Percentiles rank a stretch among this genome's conserved stretches.
phyloP scores from a whole-genome alignment of 2,113 vertebrate genomes.

The Etheostoma cragini region DNA sequence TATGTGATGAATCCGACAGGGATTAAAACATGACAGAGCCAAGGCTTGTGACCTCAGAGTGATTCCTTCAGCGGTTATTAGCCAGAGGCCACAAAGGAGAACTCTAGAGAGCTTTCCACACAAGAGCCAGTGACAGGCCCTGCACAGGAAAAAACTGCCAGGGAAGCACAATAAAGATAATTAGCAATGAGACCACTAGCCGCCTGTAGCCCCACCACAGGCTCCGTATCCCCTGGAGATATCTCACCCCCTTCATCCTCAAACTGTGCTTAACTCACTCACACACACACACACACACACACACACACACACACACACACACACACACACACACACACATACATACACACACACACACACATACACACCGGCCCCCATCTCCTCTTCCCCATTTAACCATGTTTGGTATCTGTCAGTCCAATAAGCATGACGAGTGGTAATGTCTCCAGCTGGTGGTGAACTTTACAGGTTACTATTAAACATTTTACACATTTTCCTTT shows the following conservation, averaged over 20 bases:
- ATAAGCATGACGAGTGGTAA: background rate
- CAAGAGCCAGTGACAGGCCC: constrained; percentile 70
- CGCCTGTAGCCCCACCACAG: constrained; percentile 53
- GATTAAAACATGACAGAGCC: constrained; percentile 54
- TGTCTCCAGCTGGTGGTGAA: constrained; percentile 3
- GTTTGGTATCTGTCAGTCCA: constrained; percentile 35
- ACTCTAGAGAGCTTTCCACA: constrained; percentile 69
- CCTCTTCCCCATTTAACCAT: constrained; percentile 30
- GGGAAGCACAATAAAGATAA: constrained; percentile 83
- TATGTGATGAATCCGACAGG: constrained; percentile 29
- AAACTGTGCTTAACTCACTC: constrained; percentile 56
- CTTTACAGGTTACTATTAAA: constrained; percentile 4
- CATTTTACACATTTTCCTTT: background rate
- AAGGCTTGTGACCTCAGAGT: constrained; percentile 62
- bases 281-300: no score
- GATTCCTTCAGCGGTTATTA: constrained; percentile 76
- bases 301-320: no score
- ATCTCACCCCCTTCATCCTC: constrained; percentile 55
- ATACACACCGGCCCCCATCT: background rate
- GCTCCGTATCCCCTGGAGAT: constrained; percentile 59
- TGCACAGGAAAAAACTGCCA: constrained; percentile 78
- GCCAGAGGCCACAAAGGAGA: constrained; percentile 59
- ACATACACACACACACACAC: no score
- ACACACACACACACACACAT: no score
- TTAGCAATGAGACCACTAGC: constrained; percentile 79